Base-by-base conservation (phyloP, 2,797 vertebrate species). In the Acanthurus lineatus region DNA sequence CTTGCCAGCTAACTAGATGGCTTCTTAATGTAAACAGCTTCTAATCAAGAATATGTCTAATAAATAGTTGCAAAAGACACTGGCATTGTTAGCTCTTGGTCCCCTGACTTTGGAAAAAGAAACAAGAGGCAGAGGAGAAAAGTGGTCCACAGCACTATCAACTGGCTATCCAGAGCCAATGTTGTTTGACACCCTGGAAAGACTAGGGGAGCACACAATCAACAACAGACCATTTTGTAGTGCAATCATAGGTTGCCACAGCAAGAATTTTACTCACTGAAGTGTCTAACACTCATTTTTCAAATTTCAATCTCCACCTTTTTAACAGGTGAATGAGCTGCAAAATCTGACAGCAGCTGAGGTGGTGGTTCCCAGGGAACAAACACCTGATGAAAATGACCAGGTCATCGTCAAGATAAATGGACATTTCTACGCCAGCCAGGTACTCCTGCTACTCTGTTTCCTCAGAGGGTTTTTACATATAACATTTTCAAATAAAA, bases 381-480 rank as follows among this genome's bases (percentile, higher is more conserved):
- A 99, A 94, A 98, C 96, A 0, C 97, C 98, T 0, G 98, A 98
- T 16, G 97, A 99, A 87, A 97, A 98, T 0, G 97, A 98, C 89
- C 97, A 98, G 91, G 97, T 98, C 88, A 97, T 98, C 0, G 97
- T 99, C 72, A 99, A 99, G 94, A 99, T 99, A 94, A 98, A 97
- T 0, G 98, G 98, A 84, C 97, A 99, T 91, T 99, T 99, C 95
- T 99, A 98, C 6, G 97, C 98, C 89, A 99, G 97, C 92, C 97
- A 98, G 97, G 97, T 98, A 79, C 20, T 17, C 3, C 15, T 54
- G 5, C 3, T 25, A 22, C 60, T n/a, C 42, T 15, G 16, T 14
- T 14, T 12, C 48, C 49, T 14, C 14, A 62, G 28, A 32, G 28
- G 28, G 28, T 19, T 20, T 45, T 2, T 16, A 20, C 5, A 19